Evolutionary conservation across 2,797 vertebrate species (phyloP), one percentile per base, ranked within the genome.

Genomic region (Arnoldichthys spilopterus): DNA sequence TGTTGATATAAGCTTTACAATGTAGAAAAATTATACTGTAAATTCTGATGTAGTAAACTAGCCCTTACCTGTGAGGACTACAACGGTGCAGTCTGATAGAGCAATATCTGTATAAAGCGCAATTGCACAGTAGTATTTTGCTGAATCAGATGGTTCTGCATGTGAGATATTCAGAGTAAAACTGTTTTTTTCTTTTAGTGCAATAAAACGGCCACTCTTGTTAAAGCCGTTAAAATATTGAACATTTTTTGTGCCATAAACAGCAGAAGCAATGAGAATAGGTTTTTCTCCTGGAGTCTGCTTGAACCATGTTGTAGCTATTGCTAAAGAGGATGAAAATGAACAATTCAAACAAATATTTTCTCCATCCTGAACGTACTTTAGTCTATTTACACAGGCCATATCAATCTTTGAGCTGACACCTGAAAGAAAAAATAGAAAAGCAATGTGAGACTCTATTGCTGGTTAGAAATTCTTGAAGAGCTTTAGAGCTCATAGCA

Each of bases 151-250:
- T 9, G 61, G 3, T 64, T 64, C 30, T 34, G 61, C 61, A 37
- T 64, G 34, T 34, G 61, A 37, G 16, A 64, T 64, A n/a, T 20
- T 64, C 61, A 64, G 30, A 64, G 1, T 64, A 64, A 64, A 64
- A 20, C 18, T 64, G 61, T 1, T n/a, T 64, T 18, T 2, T 16
- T 64, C 16, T 64, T 3, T 37, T 37, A 64, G 9, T 34, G 18
- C 30, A 64, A n/a, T 64, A 22, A 34, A 37, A 1, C 61, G 30
- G 12, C 28, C 28, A 2, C 61, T 64, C 32, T 64, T 37, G 16
- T 64, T 12, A 34, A 64, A 34, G 2, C 22, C 7, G 2, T 37
- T 22, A 7, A 20, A 3, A 64, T 64, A 64, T 20, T n/a, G 30
- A 34, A 37, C 2, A n/a, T n/a, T n/a, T n/a, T n/a, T 16, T 47